Evolutionary conservation across 2,888 invertebrate genomes (phyloP), one percentile per base, ranked within the genome.

Genomic region (Rhyacophila evoluta): DNA sequence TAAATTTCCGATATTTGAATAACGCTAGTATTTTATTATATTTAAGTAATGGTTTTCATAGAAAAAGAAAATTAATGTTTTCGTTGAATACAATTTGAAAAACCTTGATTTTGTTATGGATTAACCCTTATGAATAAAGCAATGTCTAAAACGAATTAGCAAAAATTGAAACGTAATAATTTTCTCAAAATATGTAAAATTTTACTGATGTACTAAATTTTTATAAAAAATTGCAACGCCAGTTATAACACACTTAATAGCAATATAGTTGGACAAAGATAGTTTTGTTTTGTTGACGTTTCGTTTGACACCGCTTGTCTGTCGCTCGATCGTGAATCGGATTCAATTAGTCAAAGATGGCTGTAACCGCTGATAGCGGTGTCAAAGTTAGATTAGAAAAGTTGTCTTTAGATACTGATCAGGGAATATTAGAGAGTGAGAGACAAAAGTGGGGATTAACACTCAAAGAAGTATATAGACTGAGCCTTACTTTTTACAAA

Each of bases 401-500:
- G 41, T 67, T 80, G 72, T 80, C 80, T 28, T 84, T 89, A 38
- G 89, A 89, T 84, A 89, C 89, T 41, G 89, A 89, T 82, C 88
- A 89, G 84, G 89, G 89, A 80, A 89, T 89, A 79, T 82, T 88
- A 71, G 88, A 88, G 74, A 89, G 88, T 81, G 89, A 89, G 85
- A 88, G 88, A 84, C 85, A 87, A 83, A 92, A 93, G 89, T 94
- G 93, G 92, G 93, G 93, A 72, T 89, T 94, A 84, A 92, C 93
- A 68, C 85, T 94, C 79, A 91, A 92, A 84, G 96, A 97, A 84
- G 92, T 98, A 73, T 98, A 97, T 88, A 95, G 94, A 89, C 91
- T 97, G 84, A 97, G 97, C 33, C 89, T 97, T 80, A 92, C 92
- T 85, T 98, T 98, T 89, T 98, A 97, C 86, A 98, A 97, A 94